phyloP scores from a whole-genome alignment of 2,113 vertebrate species.

The Heteronetta atricapilla region DNA sequence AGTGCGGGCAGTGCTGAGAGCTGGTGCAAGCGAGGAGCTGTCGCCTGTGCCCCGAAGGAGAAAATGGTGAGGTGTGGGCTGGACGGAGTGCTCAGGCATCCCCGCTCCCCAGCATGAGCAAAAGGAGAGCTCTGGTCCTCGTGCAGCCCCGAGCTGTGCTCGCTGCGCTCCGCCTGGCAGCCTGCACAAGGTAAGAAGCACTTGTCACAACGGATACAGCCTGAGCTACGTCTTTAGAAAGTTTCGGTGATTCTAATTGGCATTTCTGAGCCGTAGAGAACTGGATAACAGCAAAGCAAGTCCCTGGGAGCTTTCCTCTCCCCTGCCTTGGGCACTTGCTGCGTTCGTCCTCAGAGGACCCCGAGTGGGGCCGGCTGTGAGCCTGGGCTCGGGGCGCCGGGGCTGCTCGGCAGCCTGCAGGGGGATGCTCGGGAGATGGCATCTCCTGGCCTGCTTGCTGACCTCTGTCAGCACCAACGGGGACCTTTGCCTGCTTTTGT shows the following conservation, averaged over 20 bases:
- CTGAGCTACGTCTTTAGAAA: fast-evolving
- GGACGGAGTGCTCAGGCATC: fast-evolving
- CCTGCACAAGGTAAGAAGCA: background rate
- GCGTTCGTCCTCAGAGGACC: background rate
- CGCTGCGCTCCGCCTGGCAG: background rate
- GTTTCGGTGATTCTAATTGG: background rate
- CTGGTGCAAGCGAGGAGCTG: background rate
- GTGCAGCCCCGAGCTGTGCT: background rate
- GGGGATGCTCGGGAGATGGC: fast-evolving
- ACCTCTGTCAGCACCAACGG: background rate
- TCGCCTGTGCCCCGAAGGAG: background rate
- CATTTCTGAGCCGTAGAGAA: background rate
- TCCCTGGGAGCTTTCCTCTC: background rate
- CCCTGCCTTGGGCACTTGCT: fast-evolving
- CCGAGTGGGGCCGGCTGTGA: background rate
- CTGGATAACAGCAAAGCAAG: background rate
- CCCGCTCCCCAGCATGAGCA: fast-evolving
- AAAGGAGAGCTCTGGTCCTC: background rate
- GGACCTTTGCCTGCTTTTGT: background rate
- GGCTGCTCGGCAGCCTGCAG: background rate
- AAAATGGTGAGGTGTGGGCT: background rate
- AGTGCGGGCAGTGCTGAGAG: background rate
- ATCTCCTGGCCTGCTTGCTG: background rate
- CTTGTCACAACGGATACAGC: background rate
- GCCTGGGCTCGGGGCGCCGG: background rate